Evolutionary conservation across 2,888 invertebrate species (phyloP).

Genomic region (Polyommatus icarus): DNA sequence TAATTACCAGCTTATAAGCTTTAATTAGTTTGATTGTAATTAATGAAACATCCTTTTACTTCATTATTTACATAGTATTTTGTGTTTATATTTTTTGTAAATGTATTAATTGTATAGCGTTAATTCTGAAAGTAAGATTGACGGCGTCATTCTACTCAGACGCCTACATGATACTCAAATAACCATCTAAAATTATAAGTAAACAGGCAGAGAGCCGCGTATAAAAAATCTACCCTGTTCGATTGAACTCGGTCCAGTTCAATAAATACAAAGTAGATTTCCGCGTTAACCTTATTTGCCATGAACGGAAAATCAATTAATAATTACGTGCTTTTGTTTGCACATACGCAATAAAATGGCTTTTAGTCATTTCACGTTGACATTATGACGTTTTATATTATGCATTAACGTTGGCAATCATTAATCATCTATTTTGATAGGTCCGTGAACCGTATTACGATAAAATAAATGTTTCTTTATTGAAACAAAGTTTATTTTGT

Average conservation of each 20-base stretch:
- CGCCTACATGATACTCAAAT: neutral
- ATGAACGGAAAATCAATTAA: conserved; percentile 23
- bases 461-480: conserved; percentile 11
- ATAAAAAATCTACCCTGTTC: neutral
- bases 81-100: neutral
- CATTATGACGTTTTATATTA: conserved; percentile 30
- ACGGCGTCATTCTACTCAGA: neutral
- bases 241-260: neutral
- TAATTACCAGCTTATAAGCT: neutral
- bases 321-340: conserved; percentile 30
- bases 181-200: neutral
- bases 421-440: conserved; percentile 22
- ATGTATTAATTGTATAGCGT: neutral
- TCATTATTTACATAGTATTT: neutral
- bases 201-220: neutral
- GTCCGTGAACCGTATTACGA: neutral
- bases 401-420: conserved; percentile 22
- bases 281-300: conserved; percentile 21
- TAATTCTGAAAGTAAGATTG: neutral
- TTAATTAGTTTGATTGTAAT: neutral
- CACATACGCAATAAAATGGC: conserved; percentile 31
- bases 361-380: conserved; percentile 32
- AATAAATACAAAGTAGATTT: conserved; percentile 25
- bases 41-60: neutral
- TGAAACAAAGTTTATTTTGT: neutral